A percentile compares a stretch with the other conserved stretches of the same genome.
Conservation (phyloP, 2,888 invertebrate genomes). For the Gymnosoma rotundatum region DNA sequence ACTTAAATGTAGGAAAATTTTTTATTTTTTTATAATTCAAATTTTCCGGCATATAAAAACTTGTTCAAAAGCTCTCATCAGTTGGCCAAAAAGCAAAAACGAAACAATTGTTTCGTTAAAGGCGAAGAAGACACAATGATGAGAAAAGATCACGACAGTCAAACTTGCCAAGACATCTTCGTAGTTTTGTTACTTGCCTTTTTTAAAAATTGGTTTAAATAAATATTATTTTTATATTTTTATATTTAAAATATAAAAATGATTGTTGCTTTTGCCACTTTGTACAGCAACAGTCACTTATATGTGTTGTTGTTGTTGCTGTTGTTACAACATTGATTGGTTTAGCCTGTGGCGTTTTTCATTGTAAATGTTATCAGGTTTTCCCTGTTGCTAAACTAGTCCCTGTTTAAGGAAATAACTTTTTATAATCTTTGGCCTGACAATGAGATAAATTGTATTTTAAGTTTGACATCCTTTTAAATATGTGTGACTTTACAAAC, state of each 20-base stretch:
- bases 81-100: conserved; percentile 11
- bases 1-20: conserved; percentile 26
- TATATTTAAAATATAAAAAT: too few relatives aligned
- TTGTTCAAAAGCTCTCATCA: background rate
- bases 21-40: conserved; percentile 4
- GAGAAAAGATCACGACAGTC: too few relatives aligned
- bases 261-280: background rate
- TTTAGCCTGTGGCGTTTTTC: conserved; percentile 40
- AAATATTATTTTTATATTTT: too few relatives aligned
- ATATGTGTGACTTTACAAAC: conserved; percentile 6
- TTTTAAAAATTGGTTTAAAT: too few relatives aligned
- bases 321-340: conserved; percentile 35
- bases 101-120: conserved; percentile 10
- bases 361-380: conserved; percentile 30
- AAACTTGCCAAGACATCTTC: too few relatives aligned
- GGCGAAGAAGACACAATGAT: background rate
- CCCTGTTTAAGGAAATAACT: conserved; percentile 43
- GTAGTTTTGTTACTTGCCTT: too few relatives aligned
- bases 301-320: background rate
- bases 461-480: conserved; percentile 52
- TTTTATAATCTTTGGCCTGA: conserved; percentile 51
- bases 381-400: conserved; percentile 38
- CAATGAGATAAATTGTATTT: conserved; percentile 42
- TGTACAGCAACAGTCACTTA: background rate
- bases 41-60: conserved; percentile 37